These are phyloP conservation scores for Drosophila ezoana DNA, from an alignment of 2,888 invertebrate genomes.

Conservation along the genomic window DNA sequence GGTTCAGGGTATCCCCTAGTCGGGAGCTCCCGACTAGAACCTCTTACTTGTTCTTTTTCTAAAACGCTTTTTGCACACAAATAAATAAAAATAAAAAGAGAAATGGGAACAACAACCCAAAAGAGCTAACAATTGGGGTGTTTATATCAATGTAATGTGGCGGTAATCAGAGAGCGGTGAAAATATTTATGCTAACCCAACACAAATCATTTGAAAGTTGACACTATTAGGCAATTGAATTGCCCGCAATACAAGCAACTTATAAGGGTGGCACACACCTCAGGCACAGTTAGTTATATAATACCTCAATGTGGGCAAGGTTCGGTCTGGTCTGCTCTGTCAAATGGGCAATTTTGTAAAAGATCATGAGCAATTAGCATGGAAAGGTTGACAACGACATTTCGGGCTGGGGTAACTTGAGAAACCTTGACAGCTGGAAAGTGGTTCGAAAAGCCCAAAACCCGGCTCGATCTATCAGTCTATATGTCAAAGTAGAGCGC, in stretches of 20 bases:
- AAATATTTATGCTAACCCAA: slow-evolving; percentile 57
- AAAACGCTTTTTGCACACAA: slow-evolving; percentile 31
- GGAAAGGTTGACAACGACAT: slow-evolving; percentile 36
- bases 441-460: slow-evolving; percentile 6
- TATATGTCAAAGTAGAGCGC: slow-evolving; percentile 46
- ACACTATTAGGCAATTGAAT: slow-evolving; percentile 68
- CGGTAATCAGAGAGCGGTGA: slow-evolving; percentile 67
- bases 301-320: slow-evolving; percentile 69
- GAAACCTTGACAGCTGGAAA: slow-evolving; percentile 60
- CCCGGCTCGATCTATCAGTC: slow-evolving; percentile 44
- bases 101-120: slow-evolving; percentile 16
- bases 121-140: slow-evolving; percentile 65
- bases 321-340: slow-evolving; percentile 11
- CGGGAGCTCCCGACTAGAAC: no score
- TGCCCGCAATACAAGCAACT: slow-evolving; percentile 7
- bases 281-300: slow-evolving; percentile 44
- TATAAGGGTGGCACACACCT: slow-evolving; percentile 42
- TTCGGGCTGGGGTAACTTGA: slow-evolving; percentile 52
- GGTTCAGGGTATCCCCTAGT: no score
- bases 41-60: no score
- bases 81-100: slow-evolving; percentile 29
- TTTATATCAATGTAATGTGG: slow-evolving; percentile 63
- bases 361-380: slow-evolving; percentile 75
- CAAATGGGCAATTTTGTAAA: slow-evolving; percentile 59
- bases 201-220: slow-evolving; percentile 76